Evolutionary conservation across 1,140 invertebrate genomes (phyloP).

Genomic region (Drosophila tsacasi): DNA sequence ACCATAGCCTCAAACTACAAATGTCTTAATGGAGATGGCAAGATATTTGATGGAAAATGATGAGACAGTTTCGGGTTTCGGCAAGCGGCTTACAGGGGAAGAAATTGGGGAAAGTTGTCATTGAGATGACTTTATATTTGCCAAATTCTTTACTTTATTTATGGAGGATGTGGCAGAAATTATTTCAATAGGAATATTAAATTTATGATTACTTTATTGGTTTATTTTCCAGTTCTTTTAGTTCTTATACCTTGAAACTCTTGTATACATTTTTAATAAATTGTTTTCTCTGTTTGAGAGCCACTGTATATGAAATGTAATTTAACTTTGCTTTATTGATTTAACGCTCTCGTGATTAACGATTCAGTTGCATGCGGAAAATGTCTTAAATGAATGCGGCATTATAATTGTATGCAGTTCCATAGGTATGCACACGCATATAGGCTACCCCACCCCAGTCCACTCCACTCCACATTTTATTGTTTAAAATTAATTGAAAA

Average conservation of each 20-base stretch:
- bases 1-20: conserved; percentile 36
- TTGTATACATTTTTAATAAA: background rate
- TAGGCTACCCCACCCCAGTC: too few species aligned
- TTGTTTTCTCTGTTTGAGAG: background rate
- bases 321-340: conserved; percentile 25
- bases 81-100: background rate
- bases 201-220: background rate
- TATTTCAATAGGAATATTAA: background rate
- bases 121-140: background rate
- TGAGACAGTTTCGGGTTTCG: conserved; percentile 33
- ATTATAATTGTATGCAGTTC: conserved; percentile 32
- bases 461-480: conserved; percentile 29
- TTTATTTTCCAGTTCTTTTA: background rate
- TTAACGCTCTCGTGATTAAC: conserved; percentile 29
- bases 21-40: conserved; percentile 26
- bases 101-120: background rate
- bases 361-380: conserved; percentile 30
- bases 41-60: conserved; percentile 36
- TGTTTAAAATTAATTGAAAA: conserved; percentile 62
- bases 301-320: conserved; percentile 8
- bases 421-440: conserved; percentile 11
- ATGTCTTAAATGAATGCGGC: conserved; percentile 33
- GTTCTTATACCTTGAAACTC: background rate
- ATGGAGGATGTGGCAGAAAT: background rate
- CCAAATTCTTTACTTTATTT: background rate